Conservation (phyloP, 2,113 vertebrate genomes). For the Brienomyrus brachyistius region DNA sequence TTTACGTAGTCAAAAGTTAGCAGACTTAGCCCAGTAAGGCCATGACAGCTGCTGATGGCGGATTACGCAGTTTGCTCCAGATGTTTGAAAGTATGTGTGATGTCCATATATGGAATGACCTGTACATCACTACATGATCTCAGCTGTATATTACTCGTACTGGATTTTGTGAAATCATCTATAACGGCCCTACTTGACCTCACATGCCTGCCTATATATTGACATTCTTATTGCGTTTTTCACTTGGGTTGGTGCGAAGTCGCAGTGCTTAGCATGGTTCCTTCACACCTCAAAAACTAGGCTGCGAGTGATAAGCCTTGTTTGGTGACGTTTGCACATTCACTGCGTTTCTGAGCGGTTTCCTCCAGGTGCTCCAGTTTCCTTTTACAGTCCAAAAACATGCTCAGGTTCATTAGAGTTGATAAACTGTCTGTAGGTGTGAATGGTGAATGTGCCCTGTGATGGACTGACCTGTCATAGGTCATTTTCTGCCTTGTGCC, state of each 20-base stretch:
- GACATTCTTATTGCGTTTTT: neutral
- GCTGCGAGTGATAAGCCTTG: too few relatives aligned
- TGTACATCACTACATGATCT: neutral
- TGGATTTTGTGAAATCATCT: neutral
- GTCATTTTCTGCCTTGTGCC: neutral
- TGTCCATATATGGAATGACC: neutral
- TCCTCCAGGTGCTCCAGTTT: neutral
- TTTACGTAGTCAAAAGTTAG: neutral
- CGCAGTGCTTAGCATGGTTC: neutral
- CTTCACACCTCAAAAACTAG: neutral
- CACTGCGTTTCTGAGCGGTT: too few relatives aligned
- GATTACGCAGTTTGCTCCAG: neutral
- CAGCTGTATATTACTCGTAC: neutral
- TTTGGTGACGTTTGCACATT: too few relatives aligned
- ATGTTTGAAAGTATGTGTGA: neutral
- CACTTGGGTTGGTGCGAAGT: neutral
- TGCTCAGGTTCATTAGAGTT: neutral
- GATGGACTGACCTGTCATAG: neutral
- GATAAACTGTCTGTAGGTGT: neutral
- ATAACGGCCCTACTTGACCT: neutral
- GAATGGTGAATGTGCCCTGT: neutral
- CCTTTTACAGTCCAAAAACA: neutral
- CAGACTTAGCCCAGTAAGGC: neutral
- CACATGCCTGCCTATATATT: neutral
- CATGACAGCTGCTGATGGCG: neutral